phyloP scores from a whole-genome alignment of 2,888 invertebrate species.

The Willowsia nigromaculata region DNA sequence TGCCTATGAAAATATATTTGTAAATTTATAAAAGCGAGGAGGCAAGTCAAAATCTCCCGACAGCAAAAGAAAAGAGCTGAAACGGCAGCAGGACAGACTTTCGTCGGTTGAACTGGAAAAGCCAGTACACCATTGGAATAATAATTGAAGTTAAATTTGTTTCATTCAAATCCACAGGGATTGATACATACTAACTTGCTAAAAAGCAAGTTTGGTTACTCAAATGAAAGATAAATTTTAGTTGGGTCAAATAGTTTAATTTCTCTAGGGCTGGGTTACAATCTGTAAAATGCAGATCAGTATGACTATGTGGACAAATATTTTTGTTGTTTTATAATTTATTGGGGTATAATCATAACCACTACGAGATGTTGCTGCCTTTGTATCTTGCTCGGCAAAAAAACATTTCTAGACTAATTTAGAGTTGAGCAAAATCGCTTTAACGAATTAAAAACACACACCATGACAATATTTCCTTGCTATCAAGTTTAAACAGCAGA shows the following conservation, averaged over 20 bases:
- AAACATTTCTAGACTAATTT: too few relatives aligned
- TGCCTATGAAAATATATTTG: neutral
- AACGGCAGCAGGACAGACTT: constrained; percentile 33
- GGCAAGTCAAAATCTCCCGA: constrained; percentile 3
- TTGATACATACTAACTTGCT: neutral
- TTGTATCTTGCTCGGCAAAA: too few relatives aligned
- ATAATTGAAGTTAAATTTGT: constrained; percentile 55
- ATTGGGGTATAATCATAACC: neutral
- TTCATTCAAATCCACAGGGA: neutral
- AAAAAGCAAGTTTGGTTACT: neutral
- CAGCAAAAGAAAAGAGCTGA: constrained; percentile 7
- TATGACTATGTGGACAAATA: neutral
- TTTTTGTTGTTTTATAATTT: neutral
- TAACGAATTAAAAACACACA: too few relatives aligned
- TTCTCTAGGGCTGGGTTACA: constrained; percentile 36
- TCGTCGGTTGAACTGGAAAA: neutral
- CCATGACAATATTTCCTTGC: too few relatives aligned
- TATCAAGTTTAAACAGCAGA: too few relatives aligned
- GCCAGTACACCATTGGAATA: constrained; percentile 18
- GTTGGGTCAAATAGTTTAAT: constrained; percentile 29
- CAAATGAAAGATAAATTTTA: constrained; percentile 56
- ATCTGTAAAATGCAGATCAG: neutral
- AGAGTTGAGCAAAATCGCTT: too few relatives aligned
- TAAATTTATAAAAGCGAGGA: neutral
- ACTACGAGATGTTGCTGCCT: neutral